These are phyloP conservation scores for Selenia dentaria DNA, from an alignment of 2,888 invertebrate genomes.

Conservation along the genomic window DNA sequence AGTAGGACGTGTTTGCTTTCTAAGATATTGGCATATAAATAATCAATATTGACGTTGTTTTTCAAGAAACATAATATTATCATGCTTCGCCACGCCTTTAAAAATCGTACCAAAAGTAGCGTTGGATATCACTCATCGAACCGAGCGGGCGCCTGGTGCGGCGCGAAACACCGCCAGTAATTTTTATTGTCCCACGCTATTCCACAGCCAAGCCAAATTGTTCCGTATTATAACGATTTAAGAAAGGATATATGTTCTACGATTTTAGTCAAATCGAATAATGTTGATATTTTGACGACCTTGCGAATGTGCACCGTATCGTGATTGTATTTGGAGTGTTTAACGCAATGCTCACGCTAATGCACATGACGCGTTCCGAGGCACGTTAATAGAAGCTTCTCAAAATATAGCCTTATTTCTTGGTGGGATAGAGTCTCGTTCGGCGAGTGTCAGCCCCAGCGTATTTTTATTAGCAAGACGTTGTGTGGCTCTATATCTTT, in stretches of 20 bases:
- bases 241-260: slow-evolving; percentile 57
- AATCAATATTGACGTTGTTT: slow-evolving; percentile 13
- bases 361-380: slow-evolving; percentile 65
- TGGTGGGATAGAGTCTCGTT: slow-evolving; percentile 51
- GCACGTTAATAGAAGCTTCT: slow-evolving; percentile 29
- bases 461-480: slow-evolving; percentile 67
- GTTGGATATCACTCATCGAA: slow-evolving; percentile 73
- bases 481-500: slow-evolving; percentile 68
- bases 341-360: slow-evolving; percentile 62
- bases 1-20: slow-evolving; percentile 13
- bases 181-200: slow-evolving; percentile 71
- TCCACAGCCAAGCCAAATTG: slow-evolving; percentile 56
- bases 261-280: slow-evolving; percentile 67
- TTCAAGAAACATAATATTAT: slow-evolving; percentile 15
- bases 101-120: slow-evolving; percentile 61
- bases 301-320: slow-evolving; percentile 72
- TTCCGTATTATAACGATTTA: slow-evolving; percentile 58
- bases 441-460: slow-evolving; percentile 35
- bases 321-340: slow-evolving; percentile 63
- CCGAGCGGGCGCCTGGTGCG: slow-evolving; percentile 57
- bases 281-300: slow-evolving; percentile 71
- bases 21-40: slow-evolving; percentile 15
- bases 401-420: slow-evolving; percentile 53
- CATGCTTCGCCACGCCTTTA: slow-evolving; percentile 45
- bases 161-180: slow-evolving; percentile 71